These are phyloP conservation scores for Pogonomyrmex californicus DNA, from an alignment of 1,140 invertebrate genomes.

Conservation along the genomic window DNA sequence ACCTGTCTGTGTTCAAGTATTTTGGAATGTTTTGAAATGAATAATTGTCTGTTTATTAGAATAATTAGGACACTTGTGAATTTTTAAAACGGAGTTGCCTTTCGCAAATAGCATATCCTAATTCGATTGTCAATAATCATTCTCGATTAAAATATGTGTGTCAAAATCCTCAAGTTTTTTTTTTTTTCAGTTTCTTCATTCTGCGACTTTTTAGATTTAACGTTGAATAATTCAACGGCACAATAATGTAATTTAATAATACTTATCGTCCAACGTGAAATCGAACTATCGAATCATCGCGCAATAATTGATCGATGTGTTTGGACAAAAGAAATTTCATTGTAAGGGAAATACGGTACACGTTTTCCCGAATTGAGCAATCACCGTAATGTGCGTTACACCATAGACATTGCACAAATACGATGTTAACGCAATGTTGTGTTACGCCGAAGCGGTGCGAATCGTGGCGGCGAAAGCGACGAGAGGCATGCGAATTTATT, in stretches of 20 bases:
- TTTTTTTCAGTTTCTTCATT: background rate
- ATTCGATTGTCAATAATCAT: background rate
- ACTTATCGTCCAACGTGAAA: background rate
- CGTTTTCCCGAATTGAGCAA: conserved; percentile 54
- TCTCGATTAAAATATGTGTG: conserved; percentile 2
- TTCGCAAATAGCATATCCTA: background rate
- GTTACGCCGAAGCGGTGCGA: conserved; percentile 46
- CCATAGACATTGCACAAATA: conserved; percentile 62
- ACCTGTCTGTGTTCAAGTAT: background rate
- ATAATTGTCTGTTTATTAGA: background rate
- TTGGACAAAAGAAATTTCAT: conserved; percentile 33
- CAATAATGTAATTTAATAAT: background rate
- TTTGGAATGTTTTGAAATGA: background rate
- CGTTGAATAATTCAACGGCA: background rate
- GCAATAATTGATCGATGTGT: background rate
- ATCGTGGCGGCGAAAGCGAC: conserved; percentile 12
- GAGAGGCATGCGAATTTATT: conserved; percentile 34
- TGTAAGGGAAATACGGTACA: conserved; percentile 23
- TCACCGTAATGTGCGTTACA: conserved; percentile 59
- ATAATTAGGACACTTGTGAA: conserved; percentile 4
- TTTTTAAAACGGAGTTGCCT: background rate
- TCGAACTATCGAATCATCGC: background rate
- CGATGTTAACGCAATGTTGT: conserved; percentile 61
- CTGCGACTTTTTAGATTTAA: background rate
- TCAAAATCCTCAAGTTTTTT: background rate